phyloP scores from a whole-genome alignment of 2,797 vertebrate species.

The Limnodromus scolopaceus region DNA sequence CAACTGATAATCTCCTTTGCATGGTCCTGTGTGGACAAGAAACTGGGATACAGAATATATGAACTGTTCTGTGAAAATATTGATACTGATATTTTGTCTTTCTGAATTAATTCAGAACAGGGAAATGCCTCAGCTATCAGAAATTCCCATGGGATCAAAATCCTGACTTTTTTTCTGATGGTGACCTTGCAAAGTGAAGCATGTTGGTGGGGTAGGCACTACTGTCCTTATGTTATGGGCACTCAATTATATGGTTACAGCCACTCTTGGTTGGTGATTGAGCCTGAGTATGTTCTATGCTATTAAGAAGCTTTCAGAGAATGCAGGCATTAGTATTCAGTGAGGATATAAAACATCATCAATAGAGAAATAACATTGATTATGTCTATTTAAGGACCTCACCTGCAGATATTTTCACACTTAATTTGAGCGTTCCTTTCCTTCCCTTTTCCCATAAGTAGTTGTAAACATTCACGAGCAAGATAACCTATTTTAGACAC shows the following conservation, averaged over 20 bases:
- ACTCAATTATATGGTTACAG: not conserved
- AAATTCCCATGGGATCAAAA: not conserved
- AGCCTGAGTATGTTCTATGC: not conserved
- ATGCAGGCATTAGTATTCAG: not conserved
- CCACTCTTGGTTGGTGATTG: not conserved
- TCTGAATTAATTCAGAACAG: not conserved
- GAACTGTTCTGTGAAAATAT: not conserved
- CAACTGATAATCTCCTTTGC: not conserved
- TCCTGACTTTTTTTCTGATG: not conserved
- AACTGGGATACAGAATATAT: not conserved
- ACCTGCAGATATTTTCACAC: not conserved
- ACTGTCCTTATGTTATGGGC: not conserved
- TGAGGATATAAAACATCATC: not conserved
- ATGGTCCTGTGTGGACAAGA: not conserved
- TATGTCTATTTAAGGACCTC: not conserved
- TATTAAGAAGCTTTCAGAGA: not conserved
- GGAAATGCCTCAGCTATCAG: not conserved
- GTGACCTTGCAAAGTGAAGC: not conserved
- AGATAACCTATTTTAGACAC: not conserved
- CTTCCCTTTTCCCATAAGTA: not conserved
- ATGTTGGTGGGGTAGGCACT: not conserved
- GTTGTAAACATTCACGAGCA: not conserved
- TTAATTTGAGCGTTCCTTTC: not conserved
- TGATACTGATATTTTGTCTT: not conserved
- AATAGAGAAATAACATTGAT: slow-evolving; percentile 1